Conservation (phyloP, 2,888 invertebrate genomes). For the Xiphydria camelus region DNA sequence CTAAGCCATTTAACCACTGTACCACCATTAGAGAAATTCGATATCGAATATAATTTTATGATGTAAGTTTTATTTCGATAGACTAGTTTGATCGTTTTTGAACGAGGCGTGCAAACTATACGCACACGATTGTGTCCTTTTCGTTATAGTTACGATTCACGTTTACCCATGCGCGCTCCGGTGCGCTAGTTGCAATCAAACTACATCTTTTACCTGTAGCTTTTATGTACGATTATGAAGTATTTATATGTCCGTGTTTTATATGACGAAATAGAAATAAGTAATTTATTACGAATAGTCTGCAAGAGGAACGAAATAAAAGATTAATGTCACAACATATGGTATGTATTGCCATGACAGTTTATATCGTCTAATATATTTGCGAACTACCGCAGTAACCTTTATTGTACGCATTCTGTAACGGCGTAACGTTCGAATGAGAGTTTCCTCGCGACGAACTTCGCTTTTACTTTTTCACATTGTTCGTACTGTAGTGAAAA, state of each 20-base stretch:
- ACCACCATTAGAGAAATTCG: too few species aligned
- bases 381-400: background rate
- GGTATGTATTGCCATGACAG: too few species aligned
- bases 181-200: background rate
- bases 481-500: background rate
- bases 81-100: background rate
- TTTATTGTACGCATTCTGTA: too few species aligned
- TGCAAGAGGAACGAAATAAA: conserved; percentile 16
- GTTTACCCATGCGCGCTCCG: background rate
- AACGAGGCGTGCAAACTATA: conserved; percentile 3
- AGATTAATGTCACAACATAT: background rate
- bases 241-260: conserved; percentile 39
- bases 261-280: conserved; percentile 26
- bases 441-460: too few species aligned
- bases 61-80: too few species aligned
- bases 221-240: conserved; percentile 11
- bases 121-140: background rate
- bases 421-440: too few species aligned
- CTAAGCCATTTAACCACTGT: too few species aligned
- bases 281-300: conserved; percentile 31
- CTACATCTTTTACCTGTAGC: background rate
- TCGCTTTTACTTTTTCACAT: background rate
- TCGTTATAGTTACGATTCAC: background rate
- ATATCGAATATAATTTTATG: too few species aligned
- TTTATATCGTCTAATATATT: background rate